Evolutionary conservation across 1,140 invertebrate genomes (phyloP), one percentile per base, ranked within the genome.

Genomic region (Antheraea mylitta): DNA sequence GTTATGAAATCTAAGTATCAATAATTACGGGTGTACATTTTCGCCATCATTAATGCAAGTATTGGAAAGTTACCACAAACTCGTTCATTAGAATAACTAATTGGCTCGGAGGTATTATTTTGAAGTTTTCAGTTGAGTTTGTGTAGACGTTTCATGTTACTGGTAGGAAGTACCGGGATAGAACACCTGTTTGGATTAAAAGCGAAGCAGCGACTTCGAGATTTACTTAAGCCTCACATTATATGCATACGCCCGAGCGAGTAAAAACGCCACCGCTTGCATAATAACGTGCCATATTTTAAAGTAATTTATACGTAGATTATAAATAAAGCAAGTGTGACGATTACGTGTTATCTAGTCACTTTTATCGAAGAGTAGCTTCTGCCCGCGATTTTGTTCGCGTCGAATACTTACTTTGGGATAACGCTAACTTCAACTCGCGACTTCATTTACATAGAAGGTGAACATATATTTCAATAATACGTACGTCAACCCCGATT

Each of bases 181-280:
- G 63, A 72, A 66, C 68, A 76, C 65, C 69, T 71, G 70, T 71
- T 73, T 62, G 61, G 68, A 68, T 69, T 68, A 11, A 53, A 66
- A 11, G 58, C 65, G 10, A 53, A 53, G 45, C 16, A 9, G 9
- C 45, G 45, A 70, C 19, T 48, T 16, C 53, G 64, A 62, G 63
- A 75, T 75, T 75, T 75, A 72, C 71, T 72, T 70, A 67, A 72
- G 58, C 68, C 53, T 45, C 42, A 67, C 62, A 58, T 65, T 68
- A 65, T 37, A 10, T 37, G 53, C 53, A 66, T 53, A 53, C 45
- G 45, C 11, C 11, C 16, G 11, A n/a, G 45, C 1, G 45, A 53
- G 45, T 16, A 53, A 53, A 16, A 53, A n/a, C 13, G 16, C 11
- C 11, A 53, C 45, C 13, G 16, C 45, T 53, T 53, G 45, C 45